These are phyloP conservation scores for Eristalinus aeneus DNA, from an alignment of 2,888 invertebrate genomes.

Conservation along the genomic window DNA sequence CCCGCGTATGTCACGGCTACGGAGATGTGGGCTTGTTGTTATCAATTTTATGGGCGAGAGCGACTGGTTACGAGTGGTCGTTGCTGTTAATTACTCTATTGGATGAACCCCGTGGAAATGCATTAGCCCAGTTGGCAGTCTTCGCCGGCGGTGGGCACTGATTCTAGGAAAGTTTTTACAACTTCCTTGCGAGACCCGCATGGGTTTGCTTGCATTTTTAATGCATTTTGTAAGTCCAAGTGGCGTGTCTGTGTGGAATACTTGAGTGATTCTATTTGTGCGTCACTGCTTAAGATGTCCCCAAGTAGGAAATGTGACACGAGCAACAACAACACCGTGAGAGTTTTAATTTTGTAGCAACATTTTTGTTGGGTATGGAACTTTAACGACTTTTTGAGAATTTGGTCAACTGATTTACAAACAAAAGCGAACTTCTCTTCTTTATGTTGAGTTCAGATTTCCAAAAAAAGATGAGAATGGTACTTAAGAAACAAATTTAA, in stretches of 20 bases:
- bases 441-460: background rate
- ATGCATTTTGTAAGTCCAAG: background rate
- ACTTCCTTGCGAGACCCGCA: background rate
- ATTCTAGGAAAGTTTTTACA: background rate
- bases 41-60: constrained; percentile 19
- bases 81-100: background rate
- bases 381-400: background rate
- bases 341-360: background rate
- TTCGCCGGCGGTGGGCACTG: background rate
- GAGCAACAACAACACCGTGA: background rate
- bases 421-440: background rate
- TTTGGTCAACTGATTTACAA: background rate
- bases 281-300: background rate
- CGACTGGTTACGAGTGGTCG: constrained; percentile 2
- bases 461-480: background rate
- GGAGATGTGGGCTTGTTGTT: constrained; percentile 31
- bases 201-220: background rate
- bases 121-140: constrained; percentile 31
- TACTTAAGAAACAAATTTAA: too few species aligned
- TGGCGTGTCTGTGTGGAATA: background rate
- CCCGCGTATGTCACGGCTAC: background rate
- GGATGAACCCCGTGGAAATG: background rate
- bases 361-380: background rate
- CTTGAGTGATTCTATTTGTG: background rate
- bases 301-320: background rate